Conservation (phyloP, 64 coral and sea anemone species). For the Orbicella faveolata region DNA sequence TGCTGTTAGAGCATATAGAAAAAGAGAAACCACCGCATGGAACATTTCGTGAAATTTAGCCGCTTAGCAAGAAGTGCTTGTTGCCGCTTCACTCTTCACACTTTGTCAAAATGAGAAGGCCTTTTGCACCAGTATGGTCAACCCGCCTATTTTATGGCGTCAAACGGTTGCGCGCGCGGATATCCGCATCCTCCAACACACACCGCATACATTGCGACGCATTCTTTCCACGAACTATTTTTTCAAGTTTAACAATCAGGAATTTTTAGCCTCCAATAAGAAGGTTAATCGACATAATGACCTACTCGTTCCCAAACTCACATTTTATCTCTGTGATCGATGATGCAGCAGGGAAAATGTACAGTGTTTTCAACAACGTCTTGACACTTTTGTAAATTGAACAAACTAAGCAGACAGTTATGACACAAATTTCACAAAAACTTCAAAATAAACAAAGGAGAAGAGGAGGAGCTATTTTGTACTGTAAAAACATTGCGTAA, state of each 20-base stretch:
- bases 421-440: background rate
- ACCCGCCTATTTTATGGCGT: slow-evolving; percentile 38
- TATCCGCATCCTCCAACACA: slow-evolving; percentile 17
- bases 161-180: slow-evolving; percentile 40
- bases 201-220: slow-evolving; percentile 11
- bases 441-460: background rate
- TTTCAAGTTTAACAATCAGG: background rate
- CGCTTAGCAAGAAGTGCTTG: slow-evolving; percentile 1
- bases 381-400: background rate
- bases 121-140: slow-evolving; percentile 17
- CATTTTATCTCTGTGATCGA: slow-evolving; percentile 11
- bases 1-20: background rate
- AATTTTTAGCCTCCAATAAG: background rate
- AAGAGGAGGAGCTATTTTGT: slow-evolving; percentile 15
- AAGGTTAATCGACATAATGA: background rate
- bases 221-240: background rate
- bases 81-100: slow-evolving; percentile 24
- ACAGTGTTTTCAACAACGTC: slow-evolving; percentile 19
- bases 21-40: background rate
- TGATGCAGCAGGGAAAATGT: background rate
- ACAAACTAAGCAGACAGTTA: background rate
- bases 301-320: background rate
- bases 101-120: slow-evolving; percentile 12
- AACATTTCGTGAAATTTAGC: slow-evolving; percentile 28
- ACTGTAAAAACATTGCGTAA: background rate